Evolutionary conservation across 2,113 vertebrate genomes (phyloP).

Genomic region (Thryonomys swinderianus): DNA sequence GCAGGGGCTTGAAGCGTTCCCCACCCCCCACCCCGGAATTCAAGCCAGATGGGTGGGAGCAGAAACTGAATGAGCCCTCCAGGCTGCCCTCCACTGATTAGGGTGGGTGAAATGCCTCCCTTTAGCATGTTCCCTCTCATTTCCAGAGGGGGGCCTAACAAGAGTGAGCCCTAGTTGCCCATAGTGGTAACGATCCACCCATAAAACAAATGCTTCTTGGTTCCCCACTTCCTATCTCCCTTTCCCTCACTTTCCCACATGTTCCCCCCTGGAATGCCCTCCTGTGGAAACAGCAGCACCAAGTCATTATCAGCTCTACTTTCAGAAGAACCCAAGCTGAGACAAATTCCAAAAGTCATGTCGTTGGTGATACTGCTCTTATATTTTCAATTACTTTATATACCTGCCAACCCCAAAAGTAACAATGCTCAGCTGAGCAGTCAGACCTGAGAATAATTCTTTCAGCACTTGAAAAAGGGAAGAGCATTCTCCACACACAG

Average conservation of each 20-base stretch:
- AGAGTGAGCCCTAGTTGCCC: not conserved
- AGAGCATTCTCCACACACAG: not conserved
- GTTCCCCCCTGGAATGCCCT: not conserved
- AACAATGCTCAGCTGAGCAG: not conserved
- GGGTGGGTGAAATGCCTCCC: not conserved
- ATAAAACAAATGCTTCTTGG: not conserved
- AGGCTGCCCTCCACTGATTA: not conserved
- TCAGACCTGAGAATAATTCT: not conserved
- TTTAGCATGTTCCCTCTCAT: not conserved
- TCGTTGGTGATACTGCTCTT: not conserved
- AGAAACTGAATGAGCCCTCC: not conserved
- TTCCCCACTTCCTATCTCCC: not conserved
- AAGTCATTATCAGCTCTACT: not conserved
- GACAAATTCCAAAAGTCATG: not conserved
- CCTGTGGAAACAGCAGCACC: not conserved
- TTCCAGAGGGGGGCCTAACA: not conserved
- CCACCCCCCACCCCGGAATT: not conserved
- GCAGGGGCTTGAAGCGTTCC: not conserved
- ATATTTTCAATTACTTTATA: not conserved
- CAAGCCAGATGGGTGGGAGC: not conserved
- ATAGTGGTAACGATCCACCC: not conserved
- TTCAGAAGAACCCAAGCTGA: constrained; percentile 5
- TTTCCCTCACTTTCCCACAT: not conserved
- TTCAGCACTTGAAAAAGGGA: not conserved
- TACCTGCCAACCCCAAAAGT: not conserved